These are phyloP conservation scores for Acridotheres tristis DNA, from an alignment of 2,797 vertebrate species.

Conservation along the genomic window DNA sequence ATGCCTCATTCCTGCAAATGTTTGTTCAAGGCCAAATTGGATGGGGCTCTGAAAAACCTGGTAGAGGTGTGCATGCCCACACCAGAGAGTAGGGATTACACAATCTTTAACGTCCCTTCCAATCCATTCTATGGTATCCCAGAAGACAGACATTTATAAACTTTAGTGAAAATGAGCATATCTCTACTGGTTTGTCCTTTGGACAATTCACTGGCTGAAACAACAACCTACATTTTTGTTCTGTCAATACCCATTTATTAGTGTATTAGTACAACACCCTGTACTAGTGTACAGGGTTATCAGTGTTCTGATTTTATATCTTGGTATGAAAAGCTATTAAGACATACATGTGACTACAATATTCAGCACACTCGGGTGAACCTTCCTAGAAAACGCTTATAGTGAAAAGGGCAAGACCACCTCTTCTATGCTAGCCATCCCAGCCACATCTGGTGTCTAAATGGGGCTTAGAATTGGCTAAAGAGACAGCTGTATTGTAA, in stretches of 20 bases:
- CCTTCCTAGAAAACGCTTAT: not conserved
- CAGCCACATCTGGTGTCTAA: not conserved
- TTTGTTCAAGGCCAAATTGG: not conserved
- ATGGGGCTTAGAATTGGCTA: not conserved
- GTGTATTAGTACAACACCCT: too few relatives aligned
- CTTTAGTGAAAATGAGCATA: not conserved
- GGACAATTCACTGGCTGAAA: not conserved
- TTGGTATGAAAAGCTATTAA: not conserved
- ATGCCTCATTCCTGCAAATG: not conserved
- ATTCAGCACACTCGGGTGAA: accelerated
- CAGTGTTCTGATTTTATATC: not conserved
- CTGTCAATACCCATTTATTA: not conserved
- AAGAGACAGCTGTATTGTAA: not conserved
- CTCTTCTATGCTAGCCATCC: not conserved
- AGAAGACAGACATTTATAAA: not conserved
- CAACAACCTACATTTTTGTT: not conserved
- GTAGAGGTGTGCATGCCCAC: not conserved
- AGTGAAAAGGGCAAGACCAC: not conserved
- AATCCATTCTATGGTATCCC: not conserved
- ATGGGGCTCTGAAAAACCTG: not conserved
- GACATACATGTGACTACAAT: not conserved
- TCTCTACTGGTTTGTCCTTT: not conserved
- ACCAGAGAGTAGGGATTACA: not conserved
- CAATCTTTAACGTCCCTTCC: not conserved
- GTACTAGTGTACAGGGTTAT: not conserved